These are phyloP conservation scores for Pogonocherus hispidulus DNA, from an alignment of 2,888 invertebrate genomes.

Conservation along the genomic window DNA sequence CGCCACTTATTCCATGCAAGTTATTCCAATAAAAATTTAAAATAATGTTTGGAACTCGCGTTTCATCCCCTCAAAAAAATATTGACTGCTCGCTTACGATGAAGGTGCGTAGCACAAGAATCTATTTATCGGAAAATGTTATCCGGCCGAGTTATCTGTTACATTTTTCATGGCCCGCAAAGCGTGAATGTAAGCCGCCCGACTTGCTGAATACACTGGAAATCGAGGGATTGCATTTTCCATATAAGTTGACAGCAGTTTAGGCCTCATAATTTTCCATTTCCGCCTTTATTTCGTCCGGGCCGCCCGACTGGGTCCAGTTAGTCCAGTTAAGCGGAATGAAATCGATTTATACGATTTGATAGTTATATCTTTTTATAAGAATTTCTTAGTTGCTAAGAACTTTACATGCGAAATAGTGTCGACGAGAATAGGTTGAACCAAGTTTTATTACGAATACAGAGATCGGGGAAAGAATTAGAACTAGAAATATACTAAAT, in stretches of 20 bases:
- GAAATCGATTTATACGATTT: no score
- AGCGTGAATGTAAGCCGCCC: slow-evolving; percentile 52
- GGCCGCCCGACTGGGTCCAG: neutral
- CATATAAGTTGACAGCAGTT: slow-evolving; percentile 30
- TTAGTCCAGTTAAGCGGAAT: slow-evolving; percentile 4
- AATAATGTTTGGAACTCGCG: neutral
- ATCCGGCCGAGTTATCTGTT: slow-evolving; percentile 50
- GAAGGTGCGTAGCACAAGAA: neutral
- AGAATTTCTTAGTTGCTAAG: no score
- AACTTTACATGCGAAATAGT: no score
- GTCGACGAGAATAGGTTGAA: no score
- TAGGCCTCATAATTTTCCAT: slow-evolving; percentile 35
- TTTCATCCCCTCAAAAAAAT: neutral
- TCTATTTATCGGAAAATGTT: slow-evolving; percentile 47
- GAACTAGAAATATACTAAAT: no score
- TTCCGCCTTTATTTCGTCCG: slow-evolving; percentile 4
- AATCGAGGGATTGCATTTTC: slow-evolving; percentile 35
- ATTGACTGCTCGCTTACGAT: neutral
- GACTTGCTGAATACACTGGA: slow-evolving; percentile 37
- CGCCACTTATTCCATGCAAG: neutral
- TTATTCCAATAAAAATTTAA: neutral
- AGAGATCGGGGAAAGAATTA: no score
- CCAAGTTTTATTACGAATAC: no score
- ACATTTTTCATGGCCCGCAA: slow-evolving; percentile 57
- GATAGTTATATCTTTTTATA: no score